Base-by-base conservation (phyloP, 1,140 invertebrate genomes). In the Teleogryllus occipitalis region DNA sequence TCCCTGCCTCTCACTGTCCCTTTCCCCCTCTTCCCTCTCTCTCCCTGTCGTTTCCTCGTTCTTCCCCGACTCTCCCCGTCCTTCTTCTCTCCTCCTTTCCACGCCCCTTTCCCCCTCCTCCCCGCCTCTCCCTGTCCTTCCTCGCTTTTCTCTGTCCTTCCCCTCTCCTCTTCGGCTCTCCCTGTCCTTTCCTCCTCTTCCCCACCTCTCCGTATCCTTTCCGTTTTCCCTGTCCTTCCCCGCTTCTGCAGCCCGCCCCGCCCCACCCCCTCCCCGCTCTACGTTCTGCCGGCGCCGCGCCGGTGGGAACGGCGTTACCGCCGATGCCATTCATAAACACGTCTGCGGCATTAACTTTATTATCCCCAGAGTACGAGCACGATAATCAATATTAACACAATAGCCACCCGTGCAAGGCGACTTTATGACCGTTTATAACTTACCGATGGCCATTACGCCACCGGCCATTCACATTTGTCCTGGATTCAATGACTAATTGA, bases 371-470 rank as follows among this genome's bases (percentile, higher is more conserved):
- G 54, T 14, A 65, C 54, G 54, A 65, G 54, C 54, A 18, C 18
- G 18, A 65, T 65, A 65, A 65, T 65, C 54, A 65, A 65, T 65
- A 65, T 65, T 65, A 65, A 65, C 54, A 65, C 54, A 65, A 65
- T 65, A 65, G 54, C 10, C 18, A 18, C 10, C 54, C 54, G 18
- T 14, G 54, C 54, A 65, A 65, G 54, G 54, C 10, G 54, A 65
- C 54, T 65, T 65, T 65, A 65, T 65, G 54, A 65, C 54, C 54
- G 54, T 65, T 65, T 65, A 65, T 65, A 65, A 65, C 54, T 65
- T 65, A 65, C 54, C 54, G 54, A 65, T 65, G 18, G 10, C 10
- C 54, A 65, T 65, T 65, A 65, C 54, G 10, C 10, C 54, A 65
- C 54, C 54, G 54, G 10, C 54, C 18, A 65, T 65, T 65, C 54